A percentile compares a stretch with the other conserved stretches of the same genome.
These are phyloP conservation scores for Antennarius striatus DNA, from an alignment of 2,113 vertebrate species.

Conservation along the genomic window DNA sequence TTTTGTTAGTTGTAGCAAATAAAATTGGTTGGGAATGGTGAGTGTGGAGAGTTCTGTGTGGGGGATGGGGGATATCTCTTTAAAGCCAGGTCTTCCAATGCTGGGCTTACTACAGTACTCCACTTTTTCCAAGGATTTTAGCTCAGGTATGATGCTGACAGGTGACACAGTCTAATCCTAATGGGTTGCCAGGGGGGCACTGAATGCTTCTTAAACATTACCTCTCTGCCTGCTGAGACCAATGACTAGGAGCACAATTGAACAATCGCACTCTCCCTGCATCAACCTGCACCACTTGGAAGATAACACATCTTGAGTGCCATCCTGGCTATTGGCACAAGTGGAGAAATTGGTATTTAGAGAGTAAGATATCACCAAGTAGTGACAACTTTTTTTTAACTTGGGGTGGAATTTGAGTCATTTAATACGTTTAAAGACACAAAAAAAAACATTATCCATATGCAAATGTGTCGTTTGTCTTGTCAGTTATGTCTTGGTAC, in stretches of 20 bases:
- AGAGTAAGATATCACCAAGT: not conserved
- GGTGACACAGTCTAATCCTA: slow-evolving; percentile 62
- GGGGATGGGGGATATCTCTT: slow-evolving; percentile 29
- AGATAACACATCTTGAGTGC: slow-evolving; percentile 36
- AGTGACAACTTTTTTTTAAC: not conserved
- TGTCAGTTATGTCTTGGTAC: too few relatives aligned
- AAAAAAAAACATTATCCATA: not conserved
- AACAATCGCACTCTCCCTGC: slow-evolving; percentile 42
- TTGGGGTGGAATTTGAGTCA: not conserved
- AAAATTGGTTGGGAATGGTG: slow-evolving; percentile 39
- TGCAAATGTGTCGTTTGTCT: too few relatives aligned
- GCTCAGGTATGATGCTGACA: slow-evolving; percentile 48
- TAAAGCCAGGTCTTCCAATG: slow-evolving; percentile 20
- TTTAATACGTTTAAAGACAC: not conserved
- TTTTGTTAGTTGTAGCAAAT: slow-evolving; percentile 59
- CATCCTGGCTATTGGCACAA: slow-evolving; percentile 25
- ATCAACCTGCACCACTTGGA: slow-evolving; percentile 44
- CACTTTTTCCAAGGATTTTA: slow-evolving; percentile 48
- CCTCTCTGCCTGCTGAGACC: slow-evolving; percentile 41
- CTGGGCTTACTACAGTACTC: slow-evolving; percentile 8
- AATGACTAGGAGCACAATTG: slow-evolving; percentile 46
- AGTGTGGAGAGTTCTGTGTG: slow-evolving; percentile 17
- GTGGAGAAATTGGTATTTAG: slow-evolving; percentile 14
- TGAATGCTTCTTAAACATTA: slow-evolving; percentile 39
- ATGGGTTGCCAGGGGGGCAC: slow-evolving; percentile 58